Evolutionary conservation across 2,888 invertebrate species (phyloP), one percentile per base, ranked within the genome.

Genomic region (Drosophila atroscutellata): DNA sequence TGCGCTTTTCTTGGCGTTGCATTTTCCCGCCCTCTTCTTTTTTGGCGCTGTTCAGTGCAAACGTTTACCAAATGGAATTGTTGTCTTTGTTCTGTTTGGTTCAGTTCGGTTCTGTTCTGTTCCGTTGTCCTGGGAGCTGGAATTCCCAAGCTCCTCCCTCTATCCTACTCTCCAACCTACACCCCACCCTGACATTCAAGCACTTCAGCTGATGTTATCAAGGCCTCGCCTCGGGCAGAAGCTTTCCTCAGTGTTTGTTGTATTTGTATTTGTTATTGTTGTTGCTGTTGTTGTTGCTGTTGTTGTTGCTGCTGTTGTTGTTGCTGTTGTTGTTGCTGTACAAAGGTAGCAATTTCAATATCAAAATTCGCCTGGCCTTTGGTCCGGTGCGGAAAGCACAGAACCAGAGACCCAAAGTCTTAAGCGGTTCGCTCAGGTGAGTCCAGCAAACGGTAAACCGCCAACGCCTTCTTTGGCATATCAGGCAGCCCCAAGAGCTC

Each of bases 311-410:
- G 32, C 26, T 28, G 39, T 3, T 57, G 18, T 15, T n/a, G 47
- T 24, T 36, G 45, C 2, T 68, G 32, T 32, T 28, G 39, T 3
- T 57, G 18, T 15, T 39, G 58, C 50, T 57, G 45, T 50, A 60
- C 88, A 77, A 87, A 87, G 90, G 86, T 87, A 86, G 86, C 90
- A 86, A 86, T 86, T 89, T 86, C 86, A 89, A 86, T 86, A 86
- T 86, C 88, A 85, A 85, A 86, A 89, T 75, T 78, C 85, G 74
- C 80, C 78, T 87, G 85, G 90, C 82, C 88, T 85, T 87, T 87
- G 82, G 88, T 89, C 85, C 67, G 70, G 72, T 68, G 63, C 50
- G 58, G 65, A 80, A 77, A 68, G 71, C 20, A 32, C 20, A 39
- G 20, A 51, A 34, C 37, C 36, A 28, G 15, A n/a, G 39, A 39